Evolutionary conservation across 2,113 vertebrate genomes (phyloP), one percentile per base, ranked within the genome.

Genomic region (Larimichthys crocea): DNA sequence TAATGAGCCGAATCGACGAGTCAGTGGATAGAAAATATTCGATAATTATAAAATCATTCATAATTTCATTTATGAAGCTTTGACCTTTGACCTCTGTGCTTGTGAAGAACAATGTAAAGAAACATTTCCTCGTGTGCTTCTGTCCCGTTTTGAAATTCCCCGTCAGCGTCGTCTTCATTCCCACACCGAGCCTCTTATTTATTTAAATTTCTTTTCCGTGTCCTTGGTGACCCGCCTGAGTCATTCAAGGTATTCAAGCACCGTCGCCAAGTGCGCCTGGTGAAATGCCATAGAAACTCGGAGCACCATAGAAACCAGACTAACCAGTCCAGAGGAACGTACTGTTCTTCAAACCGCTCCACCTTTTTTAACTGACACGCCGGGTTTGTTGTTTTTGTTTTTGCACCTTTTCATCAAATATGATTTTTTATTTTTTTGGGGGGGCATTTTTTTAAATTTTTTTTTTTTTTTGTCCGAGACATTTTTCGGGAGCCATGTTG

Each of bases 221-320:
- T 56, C 78, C 62, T 67, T 14, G 24, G 15, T 62, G 77, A 64
- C 69, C 73, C 1, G 17, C 40, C 73, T 74, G 26, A 87, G 42
- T 77, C 74, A 80, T 78, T 83, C 22, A 19, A 74, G 63, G 76
- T 77, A 84, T 86, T 86, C 76, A 29, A 40, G 11, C 0, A 3
- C 35, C n/a, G 5, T 29, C 64, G 62, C 83, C 87, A 76, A 74
- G 19, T 10, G 19, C 3, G 35, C 59, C 77, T 75, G 80, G 65
- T 61, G 60, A 52, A 72, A 68, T 20, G 24, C 87, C 87, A 86
- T 72, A 86, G 83, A 74, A 82, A 87, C 87, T 83, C 73, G 62
- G 44, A 60, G 78, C 76, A 17, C 87, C 86, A 82, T 83, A 88
- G 86, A 88, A 90, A 91, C 88, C 90, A 87, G 84, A 74, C 49